phyloP scores from a whole-genome alignment of 2,113 vertebrate species.

The Leptobrachium leishanense region DNA sequence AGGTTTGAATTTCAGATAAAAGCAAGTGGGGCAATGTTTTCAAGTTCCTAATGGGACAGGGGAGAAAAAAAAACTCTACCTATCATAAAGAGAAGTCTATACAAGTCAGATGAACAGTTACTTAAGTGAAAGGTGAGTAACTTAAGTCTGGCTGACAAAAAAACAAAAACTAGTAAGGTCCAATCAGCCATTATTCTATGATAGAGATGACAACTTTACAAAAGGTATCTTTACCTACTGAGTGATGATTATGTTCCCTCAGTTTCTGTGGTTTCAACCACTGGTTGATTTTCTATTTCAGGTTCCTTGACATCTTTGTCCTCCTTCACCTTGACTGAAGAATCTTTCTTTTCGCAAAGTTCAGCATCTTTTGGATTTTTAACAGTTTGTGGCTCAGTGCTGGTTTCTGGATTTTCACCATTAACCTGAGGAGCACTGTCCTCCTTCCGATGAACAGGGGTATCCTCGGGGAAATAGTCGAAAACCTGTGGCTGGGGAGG shows the following conservation, averaged over 20 bases:
- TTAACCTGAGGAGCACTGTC: slow-evolving; percentile 77
- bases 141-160: slow-evolving; percentile 85
- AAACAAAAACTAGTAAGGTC: slow-evolving; percentile 82
- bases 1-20: slow-evolving; percentile 75
- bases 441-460: slow-evolving; percentile 71
- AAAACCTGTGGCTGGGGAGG: slow-evolving; percentile 76
- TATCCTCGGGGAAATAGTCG: slow-evolving; percentile 77
- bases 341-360: slow-evolving; percentile 75
- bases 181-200: slow-evolving; percentile 93
- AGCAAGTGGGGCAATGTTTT: slow-evolving; percentile 75
- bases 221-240: slow-evolving; percentile 99
- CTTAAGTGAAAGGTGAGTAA: slow-evolving; percentile 90
- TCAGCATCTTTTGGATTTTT: slow-evolving; percentile 72
- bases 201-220: slow-evolving; percentile 99
- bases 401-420: slow-evolving; percentile 79
- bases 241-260: slow-evolving; percentile 99
- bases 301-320: slow-evolving; percentile 90
- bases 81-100: slow-evolving; percentile 92
- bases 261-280: slow-evolving; percentile 99
- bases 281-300: slow-evolving; percentile 94
- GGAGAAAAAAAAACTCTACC: slow-evolving; percentile 78
- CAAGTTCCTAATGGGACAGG: slow-evolving; percentile 69
- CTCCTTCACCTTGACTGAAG: slow-evolving; percentile 81
- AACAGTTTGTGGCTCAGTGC: slow-evolving; percentile 70
- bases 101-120: slow-evolving; percentile 90